Conservation (phyloP, 2,113 vertebrate genomes). For the Perca fluviatilis region DNA sequence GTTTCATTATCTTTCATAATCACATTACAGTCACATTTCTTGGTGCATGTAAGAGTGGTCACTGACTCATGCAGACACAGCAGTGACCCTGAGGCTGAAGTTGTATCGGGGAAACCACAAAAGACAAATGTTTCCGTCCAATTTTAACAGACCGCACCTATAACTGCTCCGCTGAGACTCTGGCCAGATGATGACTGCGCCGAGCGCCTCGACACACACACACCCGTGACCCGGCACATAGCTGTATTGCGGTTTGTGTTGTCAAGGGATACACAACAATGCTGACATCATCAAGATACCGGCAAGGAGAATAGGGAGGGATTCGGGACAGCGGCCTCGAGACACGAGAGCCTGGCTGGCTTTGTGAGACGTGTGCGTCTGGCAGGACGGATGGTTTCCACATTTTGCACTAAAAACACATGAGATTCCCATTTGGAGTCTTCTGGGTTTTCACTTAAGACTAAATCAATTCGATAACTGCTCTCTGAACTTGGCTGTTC, state of each 20-base stretch:
- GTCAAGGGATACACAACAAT: constrained; percentile 60
- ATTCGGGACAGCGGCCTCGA: neutral
- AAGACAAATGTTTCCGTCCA: constrained; percentile 43
- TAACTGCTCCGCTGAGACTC: constrained; percentile 3
- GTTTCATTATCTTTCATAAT: constrained; percentile 15
- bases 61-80: constrained; percentile 44
- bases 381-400: constrained; percentile 31
- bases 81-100: constrained; percentile 33
- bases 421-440: constrained; percentile 38
- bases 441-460: constrained; percentile 17
- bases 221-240: constrained; percentile 30
- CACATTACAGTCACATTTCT: constrained; percentile 31
- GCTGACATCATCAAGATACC: constrained; percentile 57
- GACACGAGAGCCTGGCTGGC: constrained; percentile 15
- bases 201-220: constrained; percentile 34
- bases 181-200: constrained; percentile 37
- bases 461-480: constrained; percentile 16
- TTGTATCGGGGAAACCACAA: constrained; percentile 34
- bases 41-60: constrained; percentile 11
- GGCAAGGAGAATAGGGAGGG: constrained; percentile 31
- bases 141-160: neutral
- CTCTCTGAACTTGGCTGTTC: neutral
- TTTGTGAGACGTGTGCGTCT: neutral
- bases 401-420: constrained; percentile 29
- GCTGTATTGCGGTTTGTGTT: constrained; percentile 41